Base-by-base conservation (phyloP, 2,888 invertebrate genomes). In the Choreutis nemorana region DNA sequence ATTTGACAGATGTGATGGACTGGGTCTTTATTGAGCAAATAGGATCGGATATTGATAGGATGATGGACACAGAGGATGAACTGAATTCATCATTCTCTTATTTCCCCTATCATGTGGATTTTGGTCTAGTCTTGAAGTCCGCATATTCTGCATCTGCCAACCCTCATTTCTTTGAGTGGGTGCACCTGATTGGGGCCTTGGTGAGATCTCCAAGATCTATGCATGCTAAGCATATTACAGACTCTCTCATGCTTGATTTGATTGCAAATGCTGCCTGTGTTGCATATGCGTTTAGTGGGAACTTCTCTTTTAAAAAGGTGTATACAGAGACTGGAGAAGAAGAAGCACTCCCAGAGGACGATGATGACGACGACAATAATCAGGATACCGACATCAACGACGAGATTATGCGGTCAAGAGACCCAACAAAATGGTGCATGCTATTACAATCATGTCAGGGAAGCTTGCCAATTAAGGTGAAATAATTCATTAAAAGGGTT, bases 31-130 rank as follows among this genome's bases (percentile, higher is more conserved):
- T 18, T 6, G 18, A 18, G 7, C 18, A 18, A 18, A 18, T 18
- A 16, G 25, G n/a, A 14, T 6, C 4, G 4, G 18, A 18, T 7
- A 18, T 18, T 18, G 18, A 18, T 18, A 18, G 18, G 18, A 18
- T 18, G 18, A 18, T 18, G 18, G 7, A 18, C 5, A 8, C 4
- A 6, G 18, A 18, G 4, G 18, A 18, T 4, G 18, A 18, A 18
- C 18, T 18, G 7, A 18, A 8, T 7, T 4, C 4, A 18, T 18
- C 18, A 18, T 18, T 6, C 26, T 27, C 27, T n/a, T 27, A 27
- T 7, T 27, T 27, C 27, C 27, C 27, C 2, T 27, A 27, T 9
- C 27, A 27, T 3, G 14, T 15, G 2, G 27, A 27, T 10, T 9
- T 27, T 2, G 27, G 27, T 4, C 10, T 27, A 3, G 27, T 27